Evolutionary conservation across 1,140 invertebrate species (phyloP).

Genomic region (Temnothorax nylanderi): DNA sequence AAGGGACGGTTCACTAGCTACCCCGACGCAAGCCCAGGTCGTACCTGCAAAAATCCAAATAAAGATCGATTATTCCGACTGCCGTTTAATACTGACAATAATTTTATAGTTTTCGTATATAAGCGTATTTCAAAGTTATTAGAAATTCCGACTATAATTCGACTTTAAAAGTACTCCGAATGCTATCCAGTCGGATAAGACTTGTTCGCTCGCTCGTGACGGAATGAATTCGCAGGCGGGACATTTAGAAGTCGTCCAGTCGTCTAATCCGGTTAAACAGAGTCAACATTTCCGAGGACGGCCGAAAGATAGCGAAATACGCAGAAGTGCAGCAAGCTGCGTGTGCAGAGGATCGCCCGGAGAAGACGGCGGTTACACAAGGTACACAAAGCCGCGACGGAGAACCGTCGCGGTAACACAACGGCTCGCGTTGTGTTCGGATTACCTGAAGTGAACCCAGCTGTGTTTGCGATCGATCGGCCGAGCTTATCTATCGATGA

Average conservation of each 20-base stretch:
- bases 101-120: background rate
- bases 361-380: constrained; percentile 60
- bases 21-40: constrained; percentile 83
- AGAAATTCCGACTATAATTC: background rate
- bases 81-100: background rate
- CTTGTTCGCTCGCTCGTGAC: background rate
- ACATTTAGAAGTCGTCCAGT: constrained; percentile 70
- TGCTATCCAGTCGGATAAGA: background rate
- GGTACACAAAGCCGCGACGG: constrained; percentile 68
- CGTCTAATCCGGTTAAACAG: constrained; percentile 81
- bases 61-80: background rate
- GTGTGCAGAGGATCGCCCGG: constrained; percentile 76
- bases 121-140: background rate
- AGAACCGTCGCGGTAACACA: constrained; percentile 72
- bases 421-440: constrained; percentile 75
- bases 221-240: constrained; percentile 54
- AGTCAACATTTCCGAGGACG: constrained; percentile 64
- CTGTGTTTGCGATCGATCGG: constrained; percentile 82
- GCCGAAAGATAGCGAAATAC: constrained; percentile 77
- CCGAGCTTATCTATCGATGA: constrained; percentile 83
- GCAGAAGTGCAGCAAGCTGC: constrained; percentile 82
- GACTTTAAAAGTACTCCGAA: background rate
- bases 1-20: constrained; percentile 80
- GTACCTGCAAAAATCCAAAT: constrained; percentile 80
- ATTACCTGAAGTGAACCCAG: constrained; percentile 79